These are phyloP conservation scores for Caenorhabditis zanzibari DNA, from an alignment of 2,888 invertebrate genomes.

Conservation along the genomic window DNA sequence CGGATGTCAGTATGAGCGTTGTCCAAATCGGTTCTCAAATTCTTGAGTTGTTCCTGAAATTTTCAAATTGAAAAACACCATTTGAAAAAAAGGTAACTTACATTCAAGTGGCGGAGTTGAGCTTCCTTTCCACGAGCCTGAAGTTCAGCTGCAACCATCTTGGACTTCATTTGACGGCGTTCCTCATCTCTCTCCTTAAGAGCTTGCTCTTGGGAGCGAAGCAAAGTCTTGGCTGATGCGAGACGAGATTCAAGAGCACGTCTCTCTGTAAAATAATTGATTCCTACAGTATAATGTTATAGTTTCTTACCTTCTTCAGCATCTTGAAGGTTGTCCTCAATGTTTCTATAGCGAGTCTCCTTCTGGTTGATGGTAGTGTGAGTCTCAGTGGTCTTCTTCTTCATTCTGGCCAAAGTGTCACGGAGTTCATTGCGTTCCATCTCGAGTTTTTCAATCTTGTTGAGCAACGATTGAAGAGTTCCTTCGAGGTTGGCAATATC, in stretches of 20 bases:
- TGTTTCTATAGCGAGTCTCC: slow-evolving; percentile 80
- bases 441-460: slow-evolving; percentile 81
- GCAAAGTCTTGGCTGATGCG: slow-evolving; percentile 80
- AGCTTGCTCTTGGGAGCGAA: slow-evolving; percentile 82
- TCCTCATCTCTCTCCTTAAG: slow-evolving; percentile 82
- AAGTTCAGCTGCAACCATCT: slow-evolving; percentile 82
- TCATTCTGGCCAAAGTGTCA: slow-evolving; percentile 81
- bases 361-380: slow-evolving; percentile 80
- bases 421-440: slow-evolving; percentile 82
- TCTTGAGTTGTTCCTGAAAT: slow-evolving; percentile 82
- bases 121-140: slow-evolving; percentile 83
- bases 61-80: neutral
- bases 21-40: slow-evolving; percentile 81
- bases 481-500: slow-evolving; percentile 79
- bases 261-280: slow-evolving; percentile 75
- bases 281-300: neutral
- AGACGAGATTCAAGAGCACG: slow-evolving; percentile 80
- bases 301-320: slow-evolving; percentile 77
- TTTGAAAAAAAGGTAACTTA: slow-evolving; percentile 11
- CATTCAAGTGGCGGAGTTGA: slow-evolving; percentile 82
- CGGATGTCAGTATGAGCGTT: slow-evolving; percentile 81
- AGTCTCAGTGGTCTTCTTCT: slow-evolving; percentile 82
- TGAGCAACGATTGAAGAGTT: slow-evolving; percentile 79
- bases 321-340: slow-evolving; percentile 82
- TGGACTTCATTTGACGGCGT: slow-evolving; percentile 81